Evolutionary conservation across 2,797 vertebrate species (phyloP), one percentile per base, ranked within the genome.

Genomic region (Enteromius trimaculatus): DNA sequence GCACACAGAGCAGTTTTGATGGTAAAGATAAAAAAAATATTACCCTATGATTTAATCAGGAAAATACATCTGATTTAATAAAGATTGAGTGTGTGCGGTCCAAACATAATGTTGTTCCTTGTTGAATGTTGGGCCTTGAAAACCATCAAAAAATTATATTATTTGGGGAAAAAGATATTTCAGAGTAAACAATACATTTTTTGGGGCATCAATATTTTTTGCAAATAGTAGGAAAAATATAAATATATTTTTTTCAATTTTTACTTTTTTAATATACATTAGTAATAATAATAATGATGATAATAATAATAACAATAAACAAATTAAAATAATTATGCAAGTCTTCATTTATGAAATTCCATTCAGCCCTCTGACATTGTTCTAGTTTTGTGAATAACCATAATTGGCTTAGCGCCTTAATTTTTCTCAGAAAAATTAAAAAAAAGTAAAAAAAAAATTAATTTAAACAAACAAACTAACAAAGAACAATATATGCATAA

Each of bases 341-440:
- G 26, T 74, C 26, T 21, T 72, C 8, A 8, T 29, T 31, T 71
- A n/a, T 37, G 47, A 77, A 83, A 70, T 88, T 80, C 53, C 58
- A 81, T 75, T 86, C 79, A 60, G 82, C 39, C 44, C 55, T 74
- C 58, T 69, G 42, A 77, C 42, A 21, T 19, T 69, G 66, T n/a
- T 23, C 51, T 55, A 29, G 34, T 4, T 82, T 39, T 71, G 11
- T 34, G 37, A 75, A 70, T 51, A 29, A 68, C 21, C 66, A 77
- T 8, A 17, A 39, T 60, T 53, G 47, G 66, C 21, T 70, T n/a
- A 71, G 23, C 19, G 53, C 62, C 42, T 21, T 83, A 80, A 90
- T 88, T 85, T 79, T 71, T 81, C 86, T 81, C 86, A 51, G 26
- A 62, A 29, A 26, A 62, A 16, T 2, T 6, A 53, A 21, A 26